Percentiles rank a stretch among this genome's conserved stretches.
Conservation (phyloP, 2,113 vertebrate species). For the Tragelaphus scriptus region DNA sequence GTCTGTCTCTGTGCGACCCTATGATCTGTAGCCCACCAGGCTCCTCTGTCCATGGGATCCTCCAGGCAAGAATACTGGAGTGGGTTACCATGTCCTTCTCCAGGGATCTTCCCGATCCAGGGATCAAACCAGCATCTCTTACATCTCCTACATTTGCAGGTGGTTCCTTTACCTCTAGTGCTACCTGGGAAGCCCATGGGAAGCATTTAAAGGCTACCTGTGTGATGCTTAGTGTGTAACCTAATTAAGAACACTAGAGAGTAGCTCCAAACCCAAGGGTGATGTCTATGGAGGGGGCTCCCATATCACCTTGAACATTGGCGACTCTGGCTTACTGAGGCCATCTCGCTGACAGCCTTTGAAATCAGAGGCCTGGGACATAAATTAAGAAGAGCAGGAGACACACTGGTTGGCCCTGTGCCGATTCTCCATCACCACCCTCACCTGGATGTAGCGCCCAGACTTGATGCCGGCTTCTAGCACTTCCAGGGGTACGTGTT, state of each 20-base stretch:
- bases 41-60: neutral
- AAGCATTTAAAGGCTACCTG: neutral
- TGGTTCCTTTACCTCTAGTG: neutral
- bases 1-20: neutral
- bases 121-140: neutral
- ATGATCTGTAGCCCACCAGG: neutral
- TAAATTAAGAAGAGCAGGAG: neutral
- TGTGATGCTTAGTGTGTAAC: neutral
- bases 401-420: fast-evolving
- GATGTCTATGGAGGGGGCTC: neutral
- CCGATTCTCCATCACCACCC: neutral
- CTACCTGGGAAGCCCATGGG: neutral
- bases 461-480: conserved; percentile 95
- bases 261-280: neutral
- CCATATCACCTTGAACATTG: fast-evolving
- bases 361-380: neutral
- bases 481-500: conserved; percentile 88
- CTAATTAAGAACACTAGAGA: neutral
- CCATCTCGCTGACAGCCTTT: neutral
- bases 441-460: conserved; percentile 90
- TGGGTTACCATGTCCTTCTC: neutral
- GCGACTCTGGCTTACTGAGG: neutral
- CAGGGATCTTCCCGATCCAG: neutral
- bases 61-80: neutral
- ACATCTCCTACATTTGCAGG: neutral